phyloP scores from a whole-genome alignment of 1,140 invertebrate genomes.

The Megathymus violae region DNA sequence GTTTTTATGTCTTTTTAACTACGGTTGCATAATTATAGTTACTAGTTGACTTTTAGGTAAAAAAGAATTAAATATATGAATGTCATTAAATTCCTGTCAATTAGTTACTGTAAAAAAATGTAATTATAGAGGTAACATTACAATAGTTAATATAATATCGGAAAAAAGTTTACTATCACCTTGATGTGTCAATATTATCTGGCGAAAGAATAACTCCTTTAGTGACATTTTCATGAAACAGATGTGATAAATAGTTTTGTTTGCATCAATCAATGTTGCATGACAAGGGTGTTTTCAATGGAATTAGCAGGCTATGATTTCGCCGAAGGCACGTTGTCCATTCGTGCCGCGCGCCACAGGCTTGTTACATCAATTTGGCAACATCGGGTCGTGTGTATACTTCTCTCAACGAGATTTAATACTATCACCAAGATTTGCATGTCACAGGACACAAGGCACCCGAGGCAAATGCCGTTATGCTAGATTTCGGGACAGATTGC shows the following conservation, averaged over 20 bases:
- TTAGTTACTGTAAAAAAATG: too few species aligned
- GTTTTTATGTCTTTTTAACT: too few species aligned
- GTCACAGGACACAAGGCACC: conserved; percentile 68
- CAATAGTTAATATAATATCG: too few species aligned
- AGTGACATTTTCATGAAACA: not conserved
- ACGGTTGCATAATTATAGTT: too few species aligned
- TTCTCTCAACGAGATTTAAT: conserved; percentile 72
- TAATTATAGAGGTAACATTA: too few species aligned
- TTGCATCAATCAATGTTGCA: conserved; percentile 51
- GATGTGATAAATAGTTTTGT: conserved; percentile 38
- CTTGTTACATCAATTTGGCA: conserved; percentile 70
- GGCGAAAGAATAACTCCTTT: too few species aligned
- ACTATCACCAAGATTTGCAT: conserved; percentile 80
- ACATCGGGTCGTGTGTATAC: conserved; percentile 57
- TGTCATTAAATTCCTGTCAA: too few species aligned
- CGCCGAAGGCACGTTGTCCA: conserved; percentile 43
- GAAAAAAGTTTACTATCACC: too few species aligned
- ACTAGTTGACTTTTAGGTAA: too few species aligned
- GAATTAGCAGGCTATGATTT: conserved; percentile 58
- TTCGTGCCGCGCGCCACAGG: conserved; percentile 50
- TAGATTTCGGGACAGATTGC: conserved; percentile 55
- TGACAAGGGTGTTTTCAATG: conserved; percentile 63
- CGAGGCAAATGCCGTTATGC: conserved; percentile 59
- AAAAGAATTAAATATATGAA: too few species aligned
- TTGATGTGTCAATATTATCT: too few species aligned